Evolutionary conservation across 2,888 invertebrate species (phyloP).

Genomic region (Julus scandinavius): DNA sequence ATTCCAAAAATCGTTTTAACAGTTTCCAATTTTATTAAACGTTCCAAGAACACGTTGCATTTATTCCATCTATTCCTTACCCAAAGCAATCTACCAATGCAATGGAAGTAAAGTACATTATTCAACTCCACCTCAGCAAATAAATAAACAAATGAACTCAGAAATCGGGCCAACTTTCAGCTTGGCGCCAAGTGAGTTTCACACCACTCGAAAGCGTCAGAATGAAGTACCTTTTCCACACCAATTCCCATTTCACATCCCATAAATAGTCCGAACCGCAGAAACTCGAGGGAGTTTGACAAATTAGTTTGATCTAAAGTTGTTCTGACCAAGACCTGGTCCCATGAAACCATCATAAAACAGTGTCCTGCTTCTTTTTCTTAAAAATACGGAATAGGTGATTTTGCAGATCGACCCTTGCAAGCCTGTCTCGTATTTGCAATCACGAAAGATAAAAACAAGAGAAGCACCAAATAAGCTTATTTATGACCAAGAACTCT

Average conservation of each 20-base stretch:
- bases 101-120: too few relatives aligned
- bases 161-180: background rate
- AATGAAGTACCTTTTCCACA: background rate
- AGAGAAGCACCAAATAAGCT: background rate
- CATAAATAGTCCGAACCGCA: constrained; percentile 4
- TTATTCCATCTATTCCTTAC: too few relatives aligned
- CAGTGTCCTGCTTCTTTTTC: background rate
- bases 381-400: background rate
- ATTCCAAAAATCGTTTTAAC: too few relatives aligned
- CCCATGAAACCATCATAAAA: background rate
- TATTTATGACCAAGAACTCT: background rate
- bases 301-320: background rate
- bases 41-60: too few relatives aligned
- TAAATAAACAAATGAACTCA: background rate
- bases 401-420: background rate
- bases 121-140: background rate
- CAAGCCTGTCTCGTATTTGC: background rate
- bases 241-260: background rate
- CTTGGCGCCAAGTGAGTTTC: constrained; percentile 33
- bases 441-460: background rate
- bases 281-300: background rate
- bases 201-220: background rate
- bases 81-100: too few relatives aligned
- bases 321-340: background rate
- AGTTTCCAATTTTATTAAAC: too few relatives aligned